Evolutionary conservation across 1,140 invertebrate species (phyloP).

Genomic region (Heliconius hermathena): DNA sequence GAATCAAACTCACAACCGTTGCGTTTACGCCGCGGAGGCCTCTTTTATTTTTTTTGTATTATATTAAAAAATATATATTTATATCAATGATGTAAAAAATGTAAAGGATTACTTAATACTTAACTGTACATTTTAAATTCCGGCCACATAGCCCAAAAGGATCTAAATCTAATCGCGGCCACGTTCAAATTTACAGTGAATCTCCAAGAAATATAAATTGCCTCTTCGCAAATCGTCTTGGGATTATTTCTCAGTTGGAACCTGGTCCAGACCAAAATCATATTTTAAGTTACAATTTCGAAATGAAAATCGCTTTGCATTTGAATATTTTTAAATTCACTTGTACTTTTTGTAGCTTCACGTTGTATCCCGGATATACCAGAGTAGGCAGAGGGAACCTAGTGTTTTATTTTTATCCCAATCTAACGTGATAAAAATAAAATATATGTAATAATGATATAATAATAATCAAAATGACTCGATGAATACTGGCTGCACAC

Average conservation of each 20-base stretch:
- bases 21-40: too few species aligned
- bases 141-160: not conserved
- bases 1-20: too few species aligned
- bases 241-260: slow-evolving; percentile 24
- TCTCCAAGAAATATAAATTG: slow-evolving; percentile 28
- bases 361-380: too few species aligned
- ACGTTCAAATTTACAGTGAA: slow-evolving; percentile 17
- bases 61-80: too few species aligned
- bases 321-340: not conserved
- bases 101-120: not conserved
- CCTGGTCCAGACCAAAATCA: slow-evolving; percentile 2
- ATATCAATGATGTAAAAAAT: too few species aligned
- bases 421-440: too few species aligned
- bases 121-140: not conserved
- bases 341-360: not conserved
- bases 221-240: slow-evolving; percentile 18
- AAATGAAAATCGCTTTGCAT: not conserved
- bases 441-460: too few species aligned
- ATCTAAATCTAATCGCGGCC: slow-evolving; percentile 10
- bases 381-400: too few species aligned
- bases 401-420: too few species aligned
- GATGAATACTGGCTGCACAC: too few species aligned
- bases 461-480: too few species aligned
- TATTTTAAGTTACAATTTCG: slow-evolving; percentile 10
- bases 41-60: too few species aligned